Base-by-base conservation (phyloP, 2,113 vertebrate genomes). In the Vanacampus margaritifer region DNA sequence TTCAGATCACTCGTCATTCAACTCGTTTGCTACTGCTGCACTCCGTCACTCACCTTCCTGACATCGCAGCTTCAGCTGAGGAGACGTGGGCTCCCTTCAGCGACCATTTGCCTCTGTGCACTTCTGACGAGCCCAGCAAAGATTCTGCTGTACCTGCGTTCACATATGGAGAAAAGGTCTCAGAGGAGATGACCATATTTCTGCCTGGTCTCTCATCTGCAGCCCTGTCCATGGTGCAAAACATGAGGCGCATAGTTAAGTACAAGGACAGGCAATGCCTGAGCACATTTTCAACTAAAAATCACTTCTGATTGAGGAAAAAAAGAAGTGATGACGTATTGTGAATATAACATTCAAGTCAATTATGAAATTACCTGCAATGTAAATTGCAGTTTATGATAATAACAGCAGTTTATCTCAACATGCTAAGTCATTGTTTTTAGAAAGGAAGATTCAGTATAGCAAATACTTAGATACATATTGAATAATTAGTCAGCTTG, bases 151-250 rank as follows among this genome's bases (percentile, higher is more conserved):
- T n/a, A 54, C 36, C 32, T 68, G 16, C 6, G 10, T 11, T 3
- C 60, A 11, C 60, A 59, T 28, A 17, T 76, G 46, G 13, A 61
- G 46, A 62, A 21, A 70, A 14, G 58, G 48, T 56, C 58, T 63
- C 23, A 23, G 36, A 11, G 17, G 41, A 50, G 35, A 26, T 64
- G 28, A 67, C 41, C 13, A 14, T 14, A 14, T 43, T 39, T n/a
- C 50, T 46, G 39, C 16, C 45, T 41, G 16, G 24, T 5, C 32
- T 53, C 37, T 59, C 32, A 59, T 59, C 9, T 37, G 32, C 19
- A 59, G 9, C 19, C 5, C 17, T 36, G 51, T 53, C 50, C 6
- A 19, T 13, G 11, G 24, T 16, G 35, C 46, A 21, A 46, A 21
- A 45, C 26, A 67, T 28, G n/a, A 63, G 2, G 24, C 0, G 6